These are phyloP conservation scores for Disparrhopalites patrizii DNA, from an alignment of 2,888 invertebrate genomes.

Conservation along the genomic window DNA sequence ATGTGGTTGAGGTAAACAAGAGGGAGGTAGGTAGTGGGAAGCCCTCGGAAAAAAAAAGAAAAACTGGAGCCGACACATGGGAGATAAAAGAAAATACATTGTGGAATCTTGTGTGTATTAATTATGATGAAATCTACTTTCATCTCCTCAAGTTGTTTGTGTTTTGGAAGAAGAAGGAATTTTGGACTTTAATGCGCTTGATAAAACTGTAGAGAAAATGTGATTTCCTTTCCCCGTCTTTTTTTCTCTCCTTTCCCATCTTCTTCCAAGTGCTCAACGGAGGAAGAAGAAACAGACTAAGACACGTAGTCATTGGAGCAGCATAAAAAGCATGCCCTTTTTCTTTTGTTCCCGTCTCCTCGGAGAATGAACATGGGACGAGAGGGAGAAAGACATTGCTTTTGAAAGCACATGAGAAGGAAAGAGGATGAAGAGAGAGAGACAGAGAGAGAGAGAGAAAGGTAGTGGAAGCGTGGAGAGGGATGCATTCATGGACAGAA, in stretches of 20 bases:
- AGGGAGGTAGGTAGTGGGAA: no score
- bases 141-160: no score
- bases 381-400: background rate
- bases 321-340: constrained; percentile 7
- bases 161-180: constrained; percentile 7
- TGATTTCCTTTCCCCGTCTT: background rate
- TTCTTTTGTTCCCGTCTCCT: background rate
- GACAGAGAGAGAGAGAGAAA: constrained; percentile 7
- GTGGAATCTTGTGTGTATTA: no score
- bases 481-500: background rate
- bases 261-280: background rate
- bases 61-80: no score
- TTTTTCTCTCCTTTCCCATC: background rate
- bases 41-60: no score
- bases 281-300: no score
- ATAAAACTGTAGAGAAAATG: constrained; percentile 10
- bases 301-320: constrained; percentile 19
- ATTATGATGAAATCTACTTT: no score
- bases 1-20: no score
- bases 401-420: background rate
- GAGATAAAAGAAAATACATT: no score
- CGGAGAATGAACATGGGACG: background rate
- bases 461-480: background rate
- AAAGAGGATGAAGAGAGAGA: background rate
- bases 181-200: background rate